phyloP scores from a whole-genome alignment of 2,888 invertebrate species.

The Drosophila sordidula region DNA sequence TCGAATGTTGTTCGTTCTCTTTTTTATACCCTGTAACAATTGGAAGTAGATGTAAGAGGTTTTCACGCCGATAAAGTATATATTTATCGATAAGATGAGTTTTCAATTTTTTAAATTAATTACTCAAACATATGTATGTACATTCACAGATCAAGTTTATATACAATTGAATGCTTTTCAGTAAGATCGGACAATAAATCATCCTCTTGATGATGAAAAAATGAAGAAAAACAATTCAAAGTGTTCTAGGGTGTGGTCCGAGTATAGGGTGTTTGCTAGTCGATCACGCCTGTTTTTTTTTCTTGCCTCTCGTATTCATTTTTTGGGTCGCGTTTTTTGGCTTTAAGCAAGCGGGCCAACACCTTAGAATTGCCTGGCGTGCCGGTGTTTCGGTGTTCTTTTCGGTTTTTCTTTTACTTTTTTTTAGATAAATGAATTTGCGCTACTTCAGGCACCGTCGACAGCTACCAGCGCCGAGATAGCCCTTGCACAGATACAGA shows the following conservation, averaged over 20 bases:
- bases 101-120: no score
- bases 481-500: slow-evolving; percentile 22
- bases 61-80: no score
- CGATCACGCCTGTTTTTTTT: neutral
- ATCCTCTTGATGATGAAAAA: no score
- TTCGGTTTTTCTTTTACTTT: slow-evolving; percentile 25
- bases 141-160: no score
- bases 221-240: no score
- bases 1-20: slow-evolving; percentile 45
- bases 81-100: no score
- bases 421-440: slow-evolving; percentile 77
- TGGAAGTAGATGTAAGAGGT: neutral
- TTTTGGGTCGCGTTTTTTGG: slow-evolving; percentile 35
- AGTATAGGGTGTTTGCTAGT: no score
- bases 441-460: slow-evolving; percentile 71
- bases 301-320: slow-evolving; percentile 17
- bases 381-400: slow-evolving; percentile 65
- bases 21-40: slow-evolving; percentile 6
- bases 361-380: slow-evolving; percentile 69
- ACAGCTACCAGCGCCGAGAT: slow-evolving; percentile 62
- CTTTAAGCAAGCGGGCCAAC: slow-evolving; percentile 65
- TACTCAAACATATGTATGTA: no score
- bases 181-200: no score
- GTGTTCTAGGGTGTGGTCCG: no score
- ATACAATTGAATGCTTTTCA: no score